These are phyloP conservation scores for Neodiprion pinetum DNA, from an alignment of 1,140 invertebrate species.

Conservation along the genomic window DNA sequence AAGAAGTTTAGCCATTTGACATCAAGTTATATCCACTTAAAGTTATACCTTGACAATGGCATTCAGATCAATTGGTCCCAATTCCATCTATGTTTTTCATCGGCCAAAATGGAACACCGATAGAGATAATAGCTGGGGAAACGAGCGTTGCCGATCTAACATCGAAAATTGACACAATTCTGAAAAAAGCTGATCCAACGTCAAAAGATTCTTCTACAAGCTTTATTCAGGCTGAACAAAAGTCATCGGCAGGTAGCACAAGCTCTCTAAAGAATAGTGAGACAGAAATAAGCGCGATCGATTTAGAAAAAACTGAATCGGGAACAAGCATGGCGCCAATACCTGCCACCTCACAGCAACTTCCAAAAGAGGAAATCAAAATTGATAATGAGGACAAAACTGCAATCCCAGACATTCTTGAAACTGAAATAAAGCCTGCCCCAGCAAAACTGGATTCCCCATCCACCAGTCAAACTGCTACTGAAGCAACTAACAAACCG, in stretches of 20 bases:
- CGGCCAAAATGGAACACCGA: constrained; percentile 74
- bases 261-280: constrained; percentile 7
- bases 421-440: constrained; percentile 29
- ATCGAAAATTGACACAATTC: constrained; percentile 63
- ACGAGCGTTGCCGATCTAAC: constrained; percentile 58
- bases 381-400: neutral
- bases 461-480: constrained; percentile 19
- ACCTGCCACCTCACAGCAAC: constrained; percentile 32
- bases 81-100: constrained; percentile 89
- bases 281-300: constrained; percentile 14
- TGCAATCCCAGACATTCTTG: neutral
- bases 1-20: neutral
- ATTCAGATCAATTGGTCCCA: constrained; percentile 79
- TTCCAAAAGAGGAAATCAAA: constrained; percentile 4
- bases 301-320: constrained; percentile 37
- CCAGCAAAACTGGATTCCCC: constrained; percentile 48
- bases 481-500: constrained; percentile 18
- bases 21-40: neutral
- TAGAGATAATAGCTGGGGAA: constrained; percentile 76
- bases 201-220: constrained; percentile 35
- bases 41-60: constrained; percentile 22
- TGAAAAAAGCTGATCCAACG: constrained; percentile 49
- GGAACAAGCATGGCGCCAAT: constrained; percentile 41
- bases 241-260: constrained; percentile 4
- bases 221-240: constrained; percentile 48